Conservation (phyloP, 1,140 invertebrate genomes). For the Drosophila murphyi region DNA sequence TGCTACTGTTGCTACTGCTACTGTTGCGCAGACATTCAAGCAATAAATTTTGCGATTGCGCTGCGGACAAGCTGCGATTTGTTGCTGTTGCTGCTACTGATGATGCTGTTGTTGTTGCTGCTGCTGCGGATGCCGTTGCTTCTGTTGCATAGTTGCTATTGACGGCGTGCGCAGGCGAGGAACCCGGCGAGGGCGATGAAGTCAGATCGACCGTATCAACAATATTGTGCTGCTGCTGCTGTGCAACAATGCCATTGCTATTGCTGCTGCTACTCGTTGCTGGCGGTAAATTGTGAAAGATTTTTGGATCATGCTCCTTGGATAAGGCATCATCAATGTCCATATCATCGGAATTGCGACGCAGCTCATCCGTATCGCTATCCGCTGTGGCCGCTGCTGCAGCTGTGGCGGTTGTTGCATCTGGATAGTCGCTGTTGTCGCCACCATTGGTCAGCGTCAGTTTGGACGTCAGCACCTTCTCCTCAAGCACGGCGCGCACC, state of each 20-base stretch:
- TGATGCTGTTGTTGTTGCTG: not conserved
- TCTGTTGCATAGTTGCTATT: constrained; percentile 21
- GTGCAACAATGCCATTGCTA: constrained; percentile 26
- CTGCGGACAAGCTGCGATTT: constrained; percentile 27
- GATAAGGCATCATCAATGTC: constrained; percentile 79
- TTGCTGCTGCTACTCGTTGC: constrained; percentile 22
- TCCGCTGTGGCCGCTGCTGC: constrained; percentile 6
- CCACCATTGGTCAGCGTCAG: constrained; percentile 61
- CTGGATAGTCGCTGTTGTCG: constrained; percentile 46
- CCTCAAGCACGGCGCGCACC: constrained; percentile 73
- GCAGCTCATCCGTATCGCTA: constrained; percentile 56
- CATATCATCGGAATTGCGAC: constrained; percentile 81
- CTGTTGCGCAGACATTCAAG: constrained; percentile 44
- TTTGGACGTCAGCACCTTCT: constrained; percentile 57
- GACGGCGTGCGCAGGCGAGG: constrained; percentile 66
- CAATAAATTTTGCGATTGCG: constrained; percentile 41
- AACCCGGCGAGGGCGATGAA: constrained; percentile 75
- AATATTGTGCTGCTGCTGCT: constrained; percentile 53
- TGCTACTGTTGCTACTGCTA: not conserved
- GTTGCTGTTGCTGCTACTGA: constrained; percentile 11
- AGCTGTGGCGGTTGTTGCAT: constrained; percentile 44
- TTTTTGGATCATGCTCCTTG: constrained; percentile 76
- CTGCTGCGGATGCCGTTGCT: not conserved
- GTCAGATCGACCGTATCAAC: constrained; percentile 78
- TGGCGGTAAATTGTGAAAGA: constrained; percentile 71